Percentiles rank a stretch among this genome's conserved stretches.
phyloP scores from a whole-genome alignment of 2,797 vertebrate species.

The Sebastes taczanowskii region DNA sequence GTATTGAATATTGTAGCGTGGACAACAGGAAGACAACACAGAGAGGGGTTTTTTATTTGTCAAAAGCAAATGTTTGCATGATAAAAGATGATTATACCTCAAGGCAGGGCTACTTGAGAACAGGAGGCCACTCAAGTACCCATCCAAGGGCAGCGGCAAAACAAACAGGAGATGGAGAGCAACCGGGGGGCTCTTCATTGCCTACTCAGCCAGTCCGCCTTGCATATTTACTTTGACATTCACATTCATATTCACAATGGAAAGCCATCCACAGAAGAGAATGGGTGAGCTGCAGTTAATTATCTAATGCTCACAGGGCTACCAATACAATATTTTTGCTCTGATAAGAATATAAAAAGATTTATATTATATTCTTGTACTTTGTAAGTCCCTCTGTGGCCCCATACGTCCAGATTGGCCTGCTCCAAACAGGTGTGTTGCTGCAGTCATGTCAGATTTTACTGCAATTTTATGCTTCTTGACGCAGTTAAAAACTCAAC shows the following conservation, averaged over 20 bases:
- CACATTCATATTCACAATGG: constrained; percentile 47
- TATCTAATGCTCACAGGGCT: constrained; percentile 1
- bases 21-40: constrained; percentile 20
- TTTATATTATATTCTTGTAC: background rate
- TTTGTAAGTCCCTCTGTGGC: background rate
- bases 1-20: constrained; percentile 8
- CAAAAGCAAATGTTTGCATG: constrained; percentile 71
- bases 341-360: background rate
- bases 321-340: background rate
- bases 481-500: background rate
- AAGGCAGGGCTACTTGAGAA: constrained; percentile 60
- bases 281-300: constrained; percentile 29
- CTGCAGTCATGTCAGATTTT: background rate
- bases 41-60: constrained; percentile 46
- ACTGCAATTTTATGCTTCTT: background rate
- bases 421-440: constrained; percentile 1
- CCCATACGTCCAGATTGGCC: background rate
- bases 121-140: constrained; percentile 67
- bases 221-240: constrained; percentile 69
- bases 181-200: constrained; percentile 65
- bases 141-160: constrained; percentile 68
- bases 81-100: constrained; percentile 71
- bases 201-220: constrained; percentile 53
- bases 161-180: constrained; percentile 66
- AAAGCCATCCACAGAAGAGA: constrained; percentile 8